These are phyloP conservation scores for Cynoglossus semilaevis DNA, from an alignment of 2,113 vertebrate species.

Conservation along the genomic window DNA sequence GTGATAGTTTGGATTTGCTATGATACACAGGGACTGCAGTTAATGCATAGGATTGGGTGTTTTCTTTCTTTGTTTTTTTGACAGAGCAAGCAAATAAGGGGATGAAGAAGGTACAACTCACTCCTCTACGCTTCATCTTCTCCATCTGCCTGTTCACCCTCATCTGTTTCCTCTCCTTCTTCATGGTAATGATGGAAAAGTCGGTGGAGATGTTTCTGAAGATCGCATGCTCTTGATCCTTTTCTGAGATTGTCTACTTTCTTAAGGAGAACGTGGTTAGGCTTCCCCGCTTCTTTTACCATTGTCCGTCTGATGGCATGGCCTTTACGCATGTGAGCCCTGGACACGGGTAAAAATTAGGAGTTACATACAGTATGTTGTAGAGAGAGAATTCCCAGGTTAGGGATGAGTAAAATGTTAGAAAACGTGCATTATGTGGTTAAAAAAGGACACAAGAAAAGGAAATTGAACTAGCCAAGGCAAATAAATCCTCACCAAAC, in stretches of 20 bases:
- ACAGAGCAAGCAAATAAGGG: constrained; percentile 26
- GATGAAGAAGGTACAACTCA: constrained; percentile 39
- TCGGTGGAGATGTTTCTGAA: constrained; percentile 85
- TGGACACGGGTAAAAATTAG: constrained; percentile 43
- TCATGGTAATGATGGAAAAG: constrained; percentile 83
- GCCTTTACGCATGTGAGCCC: constrained; percentile 85
- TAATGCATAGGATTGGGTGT: constrained; percentile 73
- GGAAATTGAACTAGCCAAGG: too few relatives aligned
- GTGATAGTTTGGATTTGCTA: constrained; percentile 66
- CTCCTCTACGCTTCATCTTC: constrained; percentile 49
- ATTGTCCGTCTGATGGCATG: constrained; percentile 80
- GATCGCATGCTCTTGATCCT: constrained; percentile 71
- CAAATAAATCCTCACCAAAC: too few relatives aligned
- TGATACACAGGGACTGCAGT: constrained; percentile 73
- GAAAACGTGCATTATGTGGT: too few relatives aligned
- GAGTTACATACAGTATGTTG: not conserved
- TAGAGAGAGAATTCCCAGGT: too few relatives aligned
- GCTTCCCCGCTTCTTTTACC: constrained; percentile 80
- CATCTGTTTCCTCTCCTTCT: constrained; percentile 56
- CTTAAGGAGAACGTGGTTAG: constrained; percentile 77
- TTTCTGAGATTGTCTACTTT: constrained; percentile 77
- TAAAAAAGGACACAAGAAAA: too few relatives aligned
- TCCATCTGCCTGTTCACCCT: constrained; percentile 28
- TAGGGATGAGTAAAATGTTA: too few relatives aligned
- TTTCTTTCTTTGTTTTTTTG: constrained; percentile 29